Conservation (phyloP, 2,113 vertebrate species). For the Eudyptes chrysolophus region DNA sequence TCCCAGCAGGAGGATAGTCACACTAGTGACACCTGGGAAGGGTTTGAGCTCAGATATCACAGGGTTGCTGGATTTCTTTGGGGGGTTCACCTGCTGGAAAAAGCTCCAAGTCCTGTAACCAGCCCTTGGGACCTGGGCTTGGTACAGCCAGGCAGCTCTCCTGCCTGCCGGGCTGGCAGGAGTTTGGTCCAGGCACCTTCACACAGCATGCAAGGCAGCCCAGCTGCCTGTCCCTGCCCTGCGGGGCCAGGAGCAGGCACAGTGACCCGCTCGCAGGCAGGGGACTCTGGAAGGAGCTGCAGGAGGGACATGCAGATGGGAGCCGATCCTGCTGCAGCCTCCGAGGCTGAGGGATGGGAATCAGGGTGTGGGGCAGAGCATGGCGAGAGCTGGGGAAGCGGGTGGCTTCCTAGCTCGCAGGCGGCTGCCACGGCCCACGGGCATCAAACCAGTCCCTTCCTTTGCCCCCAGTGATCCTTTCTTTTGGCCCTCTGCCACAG, state of each 20-base stretch:
- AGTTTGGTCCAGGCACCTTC: no score
- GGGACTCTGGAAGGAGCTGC: neutral
- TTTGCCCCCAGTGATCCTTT: accelerated
- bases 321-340: neutral
- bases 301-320: neutral
- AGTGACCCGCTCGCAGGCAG: accelerated
- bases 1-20: accelerated
- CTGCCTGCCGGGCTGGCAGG: accelerated
- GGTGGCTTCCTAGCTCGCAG: neutral
- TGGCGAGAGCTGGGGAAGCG: accelerated
- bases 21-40: accelerated
- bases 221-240: neutral
- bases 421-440: accelerated
- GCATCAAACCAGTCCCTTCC: neutral
- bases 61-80: neutral
- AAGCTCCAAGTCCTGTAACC: accelerated
- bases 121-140: neutral
- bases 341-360: neutral
- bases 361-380: neutral
- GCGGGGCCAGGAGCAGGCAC: neutral
- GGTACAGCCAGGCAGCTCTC: neutral
- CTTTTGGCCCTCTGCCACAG: no score
- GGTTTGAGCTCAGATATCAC: neutral
- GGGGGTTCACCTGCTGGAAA: neutral
- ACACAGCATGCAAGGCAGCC: accelerated